Evolutionary conservation across 2,797 vertebrate genomes (phyloP), one percentile per base, ranked within the genome.

Genomic region (Amblyraja radiata): DNA sequence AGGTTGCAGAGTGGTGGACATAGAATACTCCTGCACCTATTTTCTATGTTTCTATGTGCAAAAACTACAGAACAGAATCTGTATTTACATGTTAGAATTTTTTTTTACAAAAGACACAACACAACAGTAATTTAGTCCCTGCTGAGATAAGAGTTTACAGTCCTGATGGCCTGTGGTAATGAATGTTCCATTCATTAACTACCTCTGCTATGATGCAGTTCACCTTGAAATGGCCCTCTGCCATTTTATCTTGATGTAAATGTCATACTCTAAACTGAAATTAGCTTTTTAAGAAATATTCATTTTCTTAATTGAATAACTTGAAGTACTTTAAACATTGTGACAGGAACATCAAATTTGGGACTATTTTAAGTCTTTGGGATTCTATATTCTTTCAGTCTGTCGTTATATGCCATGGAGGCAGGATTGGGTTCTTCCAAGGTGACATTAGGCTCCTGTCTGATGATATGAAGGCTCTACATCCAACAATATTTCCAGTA

Each of bases 401-500:
- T 11, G 98, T 99, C 1, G 98, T 99, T 2, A 99, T 99, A 95
- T 99, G 98, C 95, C 99, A 99, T 0, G 99, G 99, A 21, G 99
- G 98, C 80, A 96, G 98, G 0, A 98, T 99, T 0, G 99, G 99
- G 1, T 99, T 99, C 95, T 99, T 99, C 93, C 99, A 99, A 95
- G 99, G 99, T 0, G 99, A 99, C 84, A 99, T 99, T 93, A 98
- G 98, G 0, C 98, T 99, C 84, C 96, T 99, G n/a, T 97, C 98
- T 0, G 99, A 99, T 0, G 99, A 99, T 84, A 99, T 99, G 98
- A 99, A 99, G 95, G 97, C 97, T 6, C 95, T 99, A 76, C 94
- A 96, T 28, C 99, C 99, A 21, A 99, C 99, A 94, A 98, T 99
- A 94, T 99, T 99, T 94, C 99, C 99, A 0, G 99, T 99, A 4